Conservation (phyloP, 1,140 invertebrate genomes). For the Drosophila sucinea region DNA sequence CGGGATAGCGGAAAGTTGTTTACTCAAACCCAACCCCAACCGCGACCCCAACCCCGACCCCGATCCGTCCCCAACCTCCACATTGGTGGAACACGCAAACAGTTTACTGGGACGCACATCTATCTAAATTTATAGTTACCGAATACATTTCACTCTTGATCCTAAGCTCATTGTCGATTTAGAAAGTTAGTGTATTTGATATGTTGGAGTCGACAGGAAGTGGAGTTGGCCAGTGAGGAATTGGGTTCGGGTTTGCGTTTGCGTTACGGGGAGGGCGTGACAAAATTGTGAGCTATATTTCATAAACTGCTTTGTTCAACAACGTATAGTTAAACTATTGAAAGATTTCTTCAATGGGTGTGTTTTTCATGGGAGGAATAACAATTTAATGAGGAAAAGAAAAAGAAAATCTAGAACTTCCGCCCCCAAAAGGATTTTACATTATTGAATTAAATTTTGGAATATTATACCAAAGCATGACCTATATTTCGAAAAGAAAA, state of each 20-base stretch:
- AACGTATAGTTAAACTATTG: neutral
- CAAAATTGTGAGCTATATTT: neutral
- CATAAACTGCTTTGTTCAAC: neutral
- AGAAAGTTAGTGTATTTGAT: neutral
- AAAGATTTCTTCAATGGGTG: conserved; percentile 8
- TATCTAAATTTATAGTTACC: neutral
- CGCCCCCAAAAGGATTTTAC: neutral
- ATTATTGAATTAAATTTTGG: neutral
- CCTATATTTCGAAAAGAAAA: neutral
- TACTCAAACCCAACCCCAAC: conserved; percentile 19
- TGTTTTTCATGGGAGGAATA: neutral
- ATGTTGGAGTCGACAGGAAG: neutral
- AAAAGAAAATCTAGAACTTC: neutral
- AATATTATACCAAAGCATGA: neutral
- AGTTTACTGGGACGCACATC: conserved; percentile 9
- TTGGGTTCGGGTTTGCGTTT: too few species aligned
- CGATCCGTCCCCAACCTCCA: neutral
- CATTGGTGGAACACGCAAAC: conserved; percentile 15
- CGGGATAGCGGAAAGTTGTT: conserved; percentile 32
- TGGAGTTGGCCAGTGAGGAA: too few species aligned
- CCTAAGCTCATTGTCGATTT: conserved; percentile 8
- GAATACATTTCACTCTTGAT: neutral
- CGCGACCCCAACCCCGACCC: neutral
- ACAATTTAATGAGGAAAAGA: neutral
- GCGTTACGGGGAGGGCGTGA: neutral